Evolutionary conservation across 2,888 invertebrate species (phyloP).

Genomic region (Phyllotreta cruciferae): DNA sequence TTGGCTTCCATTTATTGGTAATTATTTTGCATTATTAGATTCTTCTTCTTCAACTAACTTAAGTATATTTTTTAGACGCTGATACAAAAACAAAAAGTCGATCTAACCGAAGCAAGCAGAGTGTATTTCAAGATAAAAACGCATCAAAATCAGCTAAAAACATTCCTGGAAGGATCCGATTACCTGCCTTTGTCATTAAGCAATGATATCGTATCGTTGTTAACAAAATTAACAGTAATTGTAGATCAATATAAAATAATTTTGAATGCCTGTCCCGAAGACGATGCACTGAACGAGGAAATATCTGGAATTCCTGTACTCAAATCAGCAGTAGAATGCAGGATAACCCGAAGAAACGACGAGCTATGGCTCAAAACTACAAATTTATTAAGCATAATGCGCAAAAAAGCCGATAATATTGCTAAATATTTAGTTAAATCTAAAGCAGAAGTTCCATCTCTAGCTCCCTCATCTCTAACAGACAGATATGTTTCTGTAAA

Average conservation of each 20-base stretch:
- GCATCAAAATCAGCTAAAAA: conserved; percentile 59
- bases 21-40: conserved; percentile 42
- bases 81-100: conserved; percentile 71
- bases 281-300: conserved; percentile 50
- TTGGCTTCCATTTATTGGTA: conserved; percentile 79
- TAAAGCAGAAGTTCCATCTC: conserved; percentile 42
- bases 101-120: conserved; percentile 66
- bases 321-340: conserved; percentile 43
- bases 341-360: conserved; percentile 51
- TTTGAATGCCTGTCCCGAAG: conserved; percentile 68
- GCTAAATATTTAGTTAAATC: conserved; percentile 45
- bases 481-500: conserved; percentile 47
- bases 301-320: conserved; percentile 48
- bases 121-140: conserved; percentile 66
- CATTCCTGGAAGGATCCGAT: conserved; percentile 49
- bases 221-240: conserved; percentile 63
- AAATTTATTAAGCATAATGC: conserved; percentile 41
- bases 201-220: conserved; percentile 61
- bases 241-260: conserved; percentile 74
- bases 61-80: conserved; percentile 62
- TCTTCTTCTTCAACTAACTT: neutral
- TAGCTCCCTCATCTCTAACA: conserved; percentile 46
- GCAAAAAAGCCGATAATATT: conserved; percentile 42
- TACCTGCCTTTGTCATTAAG: conserved; percentile 51
- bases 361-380: conserved; percentile 48